These are phyloP conservation scores for Epinephelus malabaricus DNA, from an alignment of 2,797 vertebrate genomes.

Conservation along the genomic window DNA sequence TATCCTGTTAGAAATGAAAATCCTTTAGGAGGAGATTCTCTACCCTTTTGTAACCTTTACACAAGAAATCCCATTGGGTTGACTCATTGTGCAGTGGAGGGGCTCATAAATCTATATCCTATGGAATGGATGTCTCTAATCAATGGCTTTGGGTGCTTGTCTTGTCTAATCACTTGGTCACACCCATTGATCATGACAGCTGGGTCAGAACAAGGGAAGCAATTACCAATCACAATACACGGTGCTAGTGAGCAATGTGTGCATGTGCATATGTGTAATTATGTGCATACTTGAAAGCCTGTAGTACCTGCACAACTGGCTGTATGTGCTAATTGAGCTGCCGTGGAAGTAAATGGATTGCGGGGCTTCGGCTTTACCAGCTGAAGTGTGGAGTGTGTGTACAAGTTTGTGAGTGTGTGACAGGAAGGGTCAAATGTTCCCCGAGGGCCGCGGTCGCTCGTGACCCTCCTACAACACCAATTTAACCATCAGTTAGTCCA, in stretches of 20 bases:
- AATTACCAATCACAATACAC: constrained; percentile 73
- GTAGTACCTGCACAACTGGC: constrained; percentile 32
- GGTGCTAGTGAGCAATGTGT: constrained; percentile 6
- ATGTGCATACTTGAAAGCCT: constrained; percentile 56
- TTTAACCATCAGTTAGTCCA: constrained; percentile 76
- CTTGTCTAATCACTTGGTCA: constrained; percentile 79
- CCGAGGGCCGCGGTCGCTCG: constrained; percentile 54
- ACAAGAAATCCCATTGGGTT: constrained; percentile 78
- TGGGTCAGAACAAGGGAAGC: constrained; percentile 62
- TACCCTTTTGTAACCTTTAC: constrained; percentile 85
- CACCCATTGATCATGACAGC: constrained; percentile 77
- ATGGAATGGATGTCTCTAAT: constrained; percentile 77
- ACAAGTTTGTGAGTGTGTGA: constrained; percentile 64
- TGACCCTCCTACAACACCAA: constrained; percentile 82
- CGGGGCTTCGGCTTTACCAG: constrained; percentile 28
- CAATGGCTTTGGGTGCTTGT: constrained; percentile 77
- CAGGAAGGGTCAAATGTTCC: constrained; percentile 77
- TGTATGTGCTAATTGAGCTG: constrained; percentile 68
- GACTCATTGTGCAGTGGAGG: constrained; percentile 71
- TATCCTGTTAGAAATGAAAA: constrained; percentile 79
- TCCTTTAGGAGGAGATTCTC: constrained; percentile 77
- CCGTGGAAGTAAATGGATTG: constrained; percentile 59
- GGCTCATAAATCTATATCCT: constrained; percentile 80
- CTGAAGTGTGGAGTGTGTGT: constrained; percentile 45
- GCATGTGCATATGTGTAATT: constrained; percentile 54